Evolutionary conservation across 1,140 invertebrate species (phyloP).

Genomic region (Homalodisca vitripennis): DNA sequence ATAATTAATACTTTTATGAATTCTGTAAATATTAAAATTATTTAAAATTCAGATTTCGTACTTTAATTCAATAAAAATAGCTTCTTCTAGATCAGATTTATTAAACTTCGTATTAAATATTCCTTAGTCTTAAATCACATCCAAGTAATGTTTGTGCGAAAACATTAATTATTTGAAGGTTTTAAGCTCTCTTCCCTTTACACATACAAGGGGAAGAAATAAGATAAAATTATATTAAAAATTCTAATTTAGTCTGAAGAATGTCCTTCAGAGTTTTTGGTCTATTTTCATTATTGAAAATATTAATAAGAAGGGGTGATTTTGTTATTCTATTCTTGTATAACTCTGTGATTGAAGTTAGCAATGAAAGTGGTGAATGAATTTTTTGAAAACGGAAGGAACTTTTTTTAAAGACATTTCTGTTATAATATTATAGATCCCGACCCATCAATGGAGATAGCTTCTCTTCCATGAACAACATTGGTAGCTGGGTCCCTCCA

Average conservation of each 20-base stretch:
- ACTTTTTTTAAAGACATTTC: not conserved
- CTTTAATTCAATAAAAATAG: no score
- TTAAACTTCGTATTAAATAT: no score
- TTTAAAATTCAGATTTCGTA: no score
- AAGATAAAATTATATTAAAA: no score
- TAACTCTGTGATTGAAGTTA: not conserved
- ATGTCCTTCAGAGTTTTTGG: not conserved
- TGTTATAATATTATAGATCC: not conserved
- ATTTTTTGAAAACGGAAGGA: not conserved
- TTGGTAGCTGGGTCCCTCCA: conserved; percentile 1
- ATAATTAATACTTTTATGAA: no score
- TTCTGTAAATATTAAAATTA: no score
- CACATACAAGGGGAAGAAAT: no score
- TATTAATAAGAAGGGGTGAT: not conserved
- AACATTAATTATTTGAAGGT: no score
- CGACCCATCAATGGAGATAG: not conserved
- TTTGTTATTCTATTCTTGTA: not conserved
- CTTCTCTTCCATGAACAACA: not conserved
- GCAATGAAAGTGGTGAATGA: not conserved
- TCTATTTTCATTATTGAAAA: not conserved
- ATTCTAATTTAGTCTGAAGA: not conserved
- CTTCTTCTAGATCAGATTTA: no score
- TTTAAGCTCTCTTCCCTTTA: no score
- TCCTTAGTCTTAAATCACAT: no score
- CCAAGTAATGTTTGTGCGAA: no score